A percentile compares a stretch with the other conserved stretches of the same genome.
Conservation (phyloP, 1,140 invertebrate species). For the Drosophila bifasciata region DNA sequence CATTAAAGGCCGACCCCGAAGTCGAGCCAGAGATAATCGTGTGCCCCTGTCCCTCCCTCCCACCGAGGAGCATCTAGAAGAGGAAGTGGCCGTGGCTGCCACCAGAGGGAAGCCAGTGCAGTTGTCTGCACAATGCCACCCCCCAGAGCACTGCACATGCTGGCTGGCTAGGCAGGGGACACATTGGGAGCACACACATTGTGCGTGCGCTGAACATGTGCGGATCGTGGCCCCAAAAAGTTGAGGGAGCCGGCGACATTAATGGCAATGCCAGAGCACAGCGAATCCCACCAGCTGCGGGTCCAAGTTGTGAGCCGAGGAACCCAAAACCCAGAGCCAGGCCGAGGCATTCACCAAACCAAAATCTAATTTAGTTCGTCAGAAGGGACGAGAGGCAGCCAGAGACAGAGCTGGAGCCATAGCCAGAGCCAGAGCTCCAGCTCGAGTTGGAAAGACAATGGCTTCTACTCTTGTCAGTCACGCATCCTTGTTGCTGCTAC, state of each 20-base stretch:
- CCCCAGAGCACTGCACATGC: slow-evolving; percentile 6
- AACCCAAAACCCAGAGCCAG: slow-evolving; percentile 10
- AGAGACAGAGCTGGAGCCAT: neutral
- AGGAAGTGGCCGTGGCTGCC: neutral
- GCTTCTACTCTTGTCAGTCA: slow-evolving; percentile 47
- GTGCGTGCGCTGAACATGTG: slow-evolving; percentile 47
- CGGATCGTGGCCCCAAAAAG: slow-evolving; percentile 37
- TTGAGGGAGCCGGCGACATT: slow-evolving; percentile 29
- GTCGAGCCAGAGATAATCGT: slow-evolving; percentile 36
- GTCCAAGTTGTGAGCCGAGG: neutral
- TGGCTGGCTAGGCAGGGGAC: neutral
- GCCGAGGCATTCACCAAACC: slow-evolving; percentile 57
- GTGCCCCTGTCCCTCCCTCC: slow-evolving; percentile 31
- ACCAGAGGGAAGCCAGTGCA: neutral
- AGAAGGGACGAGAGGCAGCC: slow-evolving; percentile 10
- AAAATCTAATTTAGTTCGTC: slow-evolving; percentile 77
- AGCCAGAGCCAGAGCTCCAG: too few species aligned
- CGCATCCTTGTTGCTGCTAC: slow-evolving; percentile 30
- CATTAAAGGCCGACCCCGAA: slow-evolving; percentile 44
- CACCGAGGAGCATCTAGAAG: too few species aligned
- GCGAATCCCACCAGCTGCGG: neutral
- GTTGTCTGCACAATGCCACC: slow-evolving; percentile 22
- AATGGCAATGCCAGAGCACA: slow-evolving; percentile 31
- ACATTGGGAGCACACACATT: neutral
- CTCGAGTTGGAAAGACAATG: slow-evolving; percentile 13